Evolutionary conservation across 2,888 invertebrate genomes (phyloP).

Genomic region (Drosophila putrida): DNA sequence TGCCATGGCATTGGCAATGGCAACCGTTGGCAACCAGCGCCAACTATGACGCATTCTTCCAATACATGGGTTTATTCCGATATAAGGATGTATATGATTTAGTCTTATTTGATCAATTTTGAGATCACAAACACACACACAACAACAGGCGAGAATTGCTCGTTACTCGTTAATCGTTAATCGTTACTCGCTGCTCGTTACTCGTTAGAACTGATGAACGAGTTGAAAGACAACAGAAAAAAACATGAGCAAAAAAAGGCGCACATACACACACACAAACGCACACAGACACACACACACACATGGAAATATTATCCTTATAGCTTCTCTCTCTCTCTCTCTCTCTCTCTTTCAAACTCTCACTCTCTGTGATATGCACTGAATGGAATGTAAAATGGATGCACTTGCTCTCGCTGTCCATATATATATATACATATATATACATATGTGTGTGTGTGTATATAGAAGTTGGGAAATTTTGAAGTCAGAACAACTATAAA

Average conservation of each 20-base stretch:
- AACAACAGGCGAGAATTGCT: slow-evolving; percentile 21
- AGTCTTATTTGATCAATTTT: neutral
- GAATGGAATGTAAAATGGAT: slow-evolving; percentile 10
- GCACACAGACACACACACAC: slow-evolving; percentile 1
- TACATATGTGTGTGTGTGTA: neutral
- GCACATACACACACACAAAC: slow-evolving; percentile 4
- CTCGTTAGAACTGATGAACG: slow-evolving; percentile 18
- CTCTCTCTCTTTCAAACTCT: neutral
- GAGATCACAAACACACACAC: neutral
- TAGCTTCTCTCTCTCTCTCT: slow-evolving; percentile 1
- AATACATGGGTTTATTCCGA: slow-evolving; percentile 2
- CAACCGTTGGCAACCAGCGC: slow-evolving; percentile 38
- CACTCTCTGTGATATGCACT: slow-evolving; percentile 12
- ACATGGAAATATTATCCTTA: slow-evolving; percentile 15
- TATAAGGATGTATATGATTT: slow-evolving; percentile 1
- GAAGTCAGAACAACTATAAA: neutral
- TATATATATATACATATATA: neutral
- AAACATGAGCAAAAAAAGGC: slow-evolving; percentile 7
- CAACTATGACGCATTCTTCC: slow-evolving; percentile 43
- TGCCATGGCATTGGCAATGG: slow-evolving; percentile 41
- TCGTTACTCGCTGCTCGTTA: too few relatives aligned
- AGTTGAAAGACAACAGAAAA: slow-evolving; percentile 16
- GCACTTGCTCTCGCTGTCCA: slow-evolving; percentile 8
- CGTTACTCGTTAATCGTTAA: slow-evolving; percentile 19
- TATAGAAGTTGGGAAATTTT: neutral